Evolutionary conservation across 2,888 invertebrate species (phyloP).

Genomic region (Aphidius colemani): DNA sequence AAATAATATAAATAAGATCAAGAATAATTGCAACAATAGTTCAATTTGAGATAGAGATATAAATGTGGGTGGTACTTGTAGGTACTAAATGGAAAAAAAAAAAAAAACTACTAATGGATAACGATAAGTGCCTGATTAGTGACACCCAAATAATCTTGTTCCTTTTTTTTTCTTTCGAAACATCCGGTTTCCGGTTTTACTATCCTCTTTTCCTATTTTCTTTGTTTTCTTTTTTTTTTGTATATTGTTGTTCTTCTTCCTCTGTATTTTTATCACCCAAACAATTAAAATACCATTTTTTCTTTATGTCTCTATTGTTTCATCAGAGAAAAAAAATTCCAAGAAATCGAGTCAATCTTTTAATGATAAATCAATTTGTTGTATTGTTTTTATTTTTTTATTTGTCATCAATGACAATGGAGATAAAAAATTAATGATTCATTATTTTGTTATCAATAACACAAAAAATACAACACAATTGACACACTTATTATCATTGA

Average conservation of each 20-base stretch:
- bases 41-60: constrained; percentile 24
- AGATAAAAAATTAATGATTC: too few relatives aligned
- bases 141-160: constrained; percentile 48
- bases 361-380: too few relatives aligned
- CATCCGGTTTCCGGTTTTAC: constrained; percentile 43
- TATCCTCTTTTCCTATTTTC: constrained; percentile 32
- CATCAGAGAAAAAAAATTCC: too few relatives aligned
- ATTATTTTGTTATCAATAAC: too few relatives aligned
- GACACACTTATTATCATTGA: too few relatives aligned
- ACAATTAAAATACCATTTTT: too few relatives aligned
- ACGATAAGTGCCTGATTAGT: constrained; percentile 59
- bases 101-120: constrained; percentile 38
- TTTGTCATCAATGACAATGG: too few relatives aligned
- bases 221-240: constrained; percentile 27
- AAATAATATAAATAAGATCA: constrained; percentile 6
- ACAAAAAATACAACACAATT: too few relatives aligned
- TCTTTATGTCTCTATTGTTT: too few relatives aligned
- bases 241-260: constrained; percentile 17
- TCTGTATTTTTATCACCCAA: constrained; percentile 2
- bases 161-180: constrained; percentile 44
- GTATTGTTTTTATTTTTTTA: too few relatives aligned
- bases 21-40: constrained; percentile 5
- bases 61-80: constrained; percentile 27
- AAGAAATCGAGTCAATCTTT: too few relatives aligned
- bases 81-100: constrained; percentile 2